Evolutionary conservation across 2,888 invertebrate species (phyloP).

Genomic region (Phengaris arion): DNA sequence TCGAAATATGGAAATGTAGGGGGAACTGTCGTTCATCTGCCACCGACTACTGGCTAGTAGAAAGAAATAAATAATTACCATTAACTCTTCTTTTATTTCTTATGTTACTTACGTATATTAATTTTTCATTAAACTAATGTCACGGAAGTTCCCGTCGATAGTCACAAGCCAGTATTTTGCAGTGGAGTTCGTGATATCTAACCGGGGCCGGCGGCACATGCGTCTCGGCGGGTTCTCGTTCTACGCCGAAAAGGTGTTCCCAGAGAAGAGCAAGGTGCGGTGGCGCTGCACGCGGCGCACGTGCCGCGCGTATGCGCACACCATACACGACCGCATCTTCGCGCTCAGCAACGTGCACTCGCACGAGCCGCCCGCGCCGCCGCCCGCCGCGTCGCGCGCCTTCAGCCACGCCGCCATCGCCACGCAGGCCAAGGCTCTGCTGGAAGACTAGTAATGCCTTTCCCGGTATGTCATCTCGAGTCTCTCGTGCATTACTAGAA

Average conservation of each 20-base stretch:
- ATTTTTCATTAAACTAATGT: not conserved
- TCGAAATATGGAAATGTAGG: not conserved
- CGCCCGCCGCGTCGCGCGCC: conserved; percentile 44
- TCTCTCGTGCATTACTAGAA: not conserved
- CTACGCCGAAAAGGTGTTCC: conserved; percentile 77
- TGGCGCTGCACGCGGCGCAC: conserved; percentile 77
- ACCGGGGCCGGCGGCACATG: conserved; percentile 75
- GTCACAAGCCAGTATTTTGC: conserved; percentile 54
- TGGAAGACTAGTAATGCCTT: conserved; percentile 55
- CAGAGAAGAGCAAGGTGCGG: conserved; percentile 75
- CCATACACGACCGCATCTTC: conserved; percentile 73
- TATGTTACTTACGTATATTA: not conserved
- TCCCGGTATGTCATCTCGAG: not conserved
- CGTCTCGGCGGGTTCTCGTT: conserved; percentile 74
- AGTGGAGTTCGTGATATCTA: conserved; percentile 79
- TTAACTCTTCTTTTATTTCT: not conserved
- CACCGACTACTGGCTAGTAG: not conserved
- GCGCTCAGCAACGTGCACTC: conserved; percentile 74
- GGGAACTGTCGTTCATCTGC: not conserved
- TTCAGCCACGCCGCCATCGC: conserved; percentile 47
- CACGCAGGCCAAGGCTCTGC: conserved; percentile 58
- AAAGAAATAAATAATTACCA: not conserved
- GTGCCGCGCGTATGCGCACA: conserved; percentile 75
- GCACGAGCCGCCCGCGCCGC: conserved; percentile 60
- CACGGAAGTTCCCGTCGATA: conserved; percentile 35